Evolutionary conservation across 2,888 invertebrate species (phyloP), one percentile per base, ranked within the genome.

Genomic region (Philereme transversata): DNA sequence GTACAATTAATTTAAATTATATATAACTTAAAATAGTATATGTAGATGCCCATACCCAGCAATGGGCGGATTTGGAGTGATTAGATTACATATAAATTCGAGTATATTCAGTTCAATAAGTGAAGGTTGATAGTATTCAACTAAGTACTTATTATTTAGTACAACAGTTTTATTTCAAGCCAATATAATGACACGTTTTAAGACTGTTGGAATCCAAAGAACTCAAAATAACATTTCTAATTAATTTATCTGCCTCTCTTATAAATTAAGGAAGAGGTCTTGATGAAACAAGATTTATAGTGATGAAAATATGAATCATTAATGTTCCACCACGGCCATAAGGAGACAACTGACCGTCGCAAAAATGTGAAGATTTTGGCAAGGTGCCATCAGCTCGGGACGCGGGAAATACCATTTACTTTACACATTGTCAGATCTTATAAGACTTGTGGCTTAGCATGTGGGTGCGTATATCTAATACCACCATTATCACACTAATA

Each of bases 331-430:
- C 71, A 73, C 72, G 72, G 73, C 76, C 77, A 78, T 79, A 81
- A 76, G 69, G 70, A 78, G 77, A 78, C 77, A 81, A 78, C 67
- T 75, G 73, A 75, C 72, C 72, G 75, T 76, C 71, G 67, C 73
- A 77, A 77, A 81, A 83, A 86, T 85, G 80, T 75, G 70, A 69
- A 69, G 67, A 71, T 70, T 74, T 81, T 89, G 90, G 89, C 89
- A 70, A 52, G 54, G 58, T 55, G 83, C 88, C 88, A 88, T 67
- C 57, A 70, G 58, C 68, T 67, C 63, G 67, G 67, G 71, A 67
- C 68, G 75, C 71, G 75, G 77, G 76, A 82, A 83, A 79, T 79
- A 78, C 73, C 75, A 78, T 79, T 81, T 78, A 75, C 71, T 78
- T 78, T 77, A 70, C 78, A 82, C 76, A 79, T 80, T 81, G 81